Conservation (phyloP, 2,797 vertebrate species). For the Enteromius mattozi region DNA sequence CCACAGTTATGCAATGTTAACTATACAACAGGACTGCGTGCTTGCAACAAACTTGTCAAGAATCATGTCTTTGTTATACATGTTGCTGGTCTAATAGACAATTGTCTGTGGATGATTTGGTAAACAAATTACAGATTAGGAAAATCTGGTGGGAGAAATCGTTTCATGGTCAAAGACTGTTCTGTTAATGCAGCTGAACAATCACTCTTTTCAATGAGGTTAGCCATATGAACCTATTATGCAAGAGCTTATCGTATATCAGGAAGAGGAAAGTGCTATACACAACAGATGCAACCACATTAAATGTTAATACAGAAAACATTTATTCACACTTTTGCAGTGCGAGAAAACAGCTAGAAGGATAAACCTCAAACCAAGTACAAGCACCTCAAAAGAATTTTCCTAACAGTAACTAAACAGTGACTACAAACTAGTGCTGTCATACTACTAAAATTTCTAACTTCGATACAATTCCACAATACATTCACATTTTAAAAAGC, state of each 20-base stretch:
- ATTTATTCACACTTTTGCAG: slow-evolving; percentile 11
- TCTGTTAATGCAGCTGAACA: neutral
- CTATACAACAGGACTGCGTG: neutral
- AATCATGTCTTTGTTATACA: neutral
- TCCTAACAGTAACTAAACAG: neutral
- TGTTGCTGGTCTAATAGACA: neutral
- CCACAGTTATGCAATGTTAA: neutral
- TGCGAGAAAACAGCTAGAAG: neutral
- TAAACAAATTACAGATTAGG: slow-evolving; percentile 7
- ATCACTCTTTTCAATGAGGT: neutral
- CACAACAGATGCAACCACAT: neutral
- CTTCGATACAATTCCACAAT: neutral
- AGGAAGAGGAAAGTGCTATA: neutral
- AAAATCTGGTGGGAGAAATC: neutral
- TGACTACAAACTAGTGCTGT: neutral
- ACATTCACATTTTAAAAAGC: neutral
- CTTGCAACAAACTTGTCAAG: neutral
- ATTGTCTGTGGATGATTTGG: neutral
- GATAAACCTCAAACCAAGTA: neutral
- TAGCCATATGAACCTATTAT: neutral
- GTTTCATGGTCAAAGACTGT: slow-evolving; percentile 5
- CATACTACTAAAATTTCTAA: neutral
- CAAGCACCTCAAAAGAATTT: neutral
- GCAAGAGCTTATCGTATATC: neutral
- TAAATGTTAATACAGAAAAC: neutral